Conservation (phyloP, 92 coral and sea anemone species). For the Palythoa grandiflora region DNA sequence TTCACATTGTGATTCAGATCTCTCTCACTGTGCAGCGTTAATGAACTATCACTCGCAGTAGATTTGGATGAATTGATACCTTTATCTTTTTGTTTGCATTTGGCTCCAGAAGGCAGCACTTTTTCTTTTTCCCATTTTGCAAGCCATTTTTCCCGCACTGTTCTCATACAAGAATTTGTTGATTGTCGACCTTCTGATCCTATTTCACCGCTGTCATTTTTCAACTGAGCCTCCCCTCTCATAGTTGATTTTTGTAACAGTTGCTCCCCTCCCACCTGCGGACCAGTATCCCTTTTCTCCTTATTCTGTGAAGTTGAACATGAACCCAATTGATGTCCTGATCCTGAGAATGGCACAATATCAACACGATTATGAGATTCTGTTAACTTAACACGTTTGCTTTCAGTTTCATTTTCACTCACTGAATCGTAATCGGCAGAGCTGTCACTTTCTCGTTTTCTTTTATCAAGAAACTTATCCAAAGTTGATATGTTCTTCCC, state of each 20-base stretch:
- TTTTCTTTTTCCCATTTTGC: slow-evolving; percentile 27
- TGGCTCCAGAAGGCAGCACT: neutral
- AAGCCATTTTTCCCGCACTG: slow-evolving; percentile 36
- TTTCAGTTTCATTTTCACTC: slow-evolving; percentile 31
- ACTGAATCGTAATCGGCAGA: neutral
- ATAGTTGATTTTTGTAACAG: neutral
- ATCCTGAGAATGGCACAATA: slow-evolving; percentile 78
- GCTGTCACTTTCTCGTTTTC: slow-evolving; percentile 34
- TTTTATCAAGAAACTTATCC: slow-evolving; percentile 38
- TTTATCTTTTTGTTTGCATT: neutral
- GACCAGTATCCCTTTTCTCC: neutral
- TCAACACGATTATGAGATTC: slow-evolving; percentile 21
- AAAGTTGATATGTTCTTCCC: slow-evolving; percentile 46
- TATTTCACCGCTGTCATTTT: neutral
- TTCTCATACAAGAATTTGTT: slow-evolving; percentile 22
- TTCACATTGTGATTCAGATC: no score
- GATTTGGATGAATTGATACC: neutral
- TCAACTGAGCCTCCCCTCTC: neutral
- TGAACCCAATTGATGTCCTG: slow-evolving; percentile 80
- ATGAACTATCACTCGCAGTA: slow-evolving; percentile 13
- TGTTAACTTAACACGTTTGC: slow-evolving; percentile 17
- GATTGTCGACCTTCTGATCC: neutral
- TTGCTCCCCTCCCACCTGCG: neutral
- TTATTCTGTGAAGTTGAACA: neutral
- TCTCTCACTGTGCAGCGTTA: neutral